A percentile compares a stretch with the other conserved stretches of the same genome.
phyloP scores from a whole-genome alignment of 2,888 invertebrate genomes.

The Agapostemon virescens region DNA sequence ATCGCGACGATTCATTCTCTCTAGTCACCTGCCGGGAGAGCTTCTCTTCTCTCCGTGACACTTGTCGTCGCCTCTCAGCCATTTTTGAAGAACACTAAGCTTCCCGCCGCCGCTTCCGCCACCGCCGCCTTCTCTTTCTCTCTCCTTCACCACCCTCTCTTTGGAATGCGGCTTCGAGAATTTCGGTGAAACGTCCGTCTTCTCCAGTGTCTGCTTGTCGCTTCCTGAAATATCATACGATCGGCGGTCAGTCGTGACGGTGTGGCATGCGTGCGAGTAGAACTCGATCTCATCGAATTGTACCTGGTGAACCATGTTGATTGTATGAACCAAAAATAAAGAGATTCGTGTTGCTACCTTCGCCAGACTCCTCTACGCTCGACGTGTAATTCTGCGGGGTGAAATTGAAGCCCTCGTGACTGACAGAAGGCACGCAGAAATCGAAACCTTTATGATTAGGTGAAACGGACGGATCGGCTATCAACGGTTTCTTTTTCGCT shows the following conservation, averaged over 20 bases:
- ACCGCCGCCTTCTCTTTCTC: slow-evolving; percentile 69
- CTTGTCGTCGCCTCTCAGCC: slow-evolving; percentile 82
- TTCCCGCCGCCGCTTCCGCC: slow-evolving; percentile 74
- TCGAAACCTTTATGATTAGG: slow-evolving; percentile 83
- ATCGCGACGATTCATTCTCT: slow-evolving; percentile 1
- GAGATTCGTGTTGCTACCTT: slow-evolving; percentile 76
- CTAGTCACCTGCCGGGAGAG: slow-evolving; percentile 75
- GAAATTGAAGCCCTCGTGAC: slow-evolving; percentile 75
- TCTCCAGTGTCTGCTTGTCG: slow-evolving; percentile 71
- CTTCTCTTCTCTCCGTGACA: slow-evolving; percentile 76
- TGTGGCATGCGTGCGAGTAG: neutral
- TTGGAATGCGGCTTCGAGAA: slow-evolving; percentile 74
- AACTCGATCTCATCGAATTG: slow-evolving; percentile 12
- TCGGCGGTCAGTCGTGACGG: neutral
- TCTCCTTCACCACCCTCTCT: slow-evolving; percentile 72
- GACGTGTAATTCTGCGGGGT: slow-evolving; percentile 71
- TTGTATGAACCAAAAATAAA: slow-evolving; percentile 80
- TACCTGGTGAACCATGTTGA: slow-evolving; percentile 75
- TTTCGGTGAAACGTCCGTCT: slow-evolving; percentile 73
- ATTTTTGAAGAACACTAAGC: slow-evolving; percentile 82
- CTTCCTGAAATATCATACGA: slow-evolving; percentile 60
- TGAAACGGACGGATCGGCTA: slow-evolving; percentile 71
- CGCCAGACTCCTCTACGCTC: slow-evolving; percentile 67
- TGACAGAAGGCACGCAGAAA: slow-evolving; percentile 80
- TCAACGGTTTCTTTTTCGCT: slow-evolving; percentile 67